Conservation (phyloP, 1,140 invertebrate species). For the Drosophila insularis region DNA sequence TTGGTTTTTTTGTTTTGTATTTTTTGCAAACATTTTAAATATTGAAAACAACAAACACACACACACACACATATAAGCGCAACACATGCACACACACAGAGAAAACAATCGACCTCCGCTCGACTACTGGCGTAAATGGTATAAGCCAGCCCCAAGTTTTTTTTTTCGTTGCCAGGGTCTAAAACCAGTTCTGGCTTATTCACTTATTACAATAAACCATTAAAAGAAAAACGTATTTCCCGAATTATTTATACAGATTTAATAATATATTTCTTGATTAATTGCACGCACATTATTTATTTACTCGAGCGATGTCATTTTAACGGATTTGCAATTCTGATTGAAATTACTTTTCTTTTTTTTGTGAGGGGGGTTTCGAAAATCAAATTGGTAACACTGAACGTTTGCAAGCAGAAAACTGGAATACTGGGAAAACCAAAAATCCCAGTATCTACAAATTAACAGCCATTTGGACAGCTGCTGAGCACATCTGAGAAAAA, state of each 20-base stretch:
- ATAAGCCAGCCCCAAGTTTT: conserved; percentile 77
- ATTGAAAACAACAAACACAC: conserved; percentile 36
- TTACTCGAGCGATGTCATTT: conserved; percentile 52
- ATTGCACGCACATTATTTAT: conserved; percentile 54
- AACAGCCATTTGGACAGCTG: no score
- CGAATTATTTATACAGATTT: background rate
- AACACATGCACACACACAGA: conserved; percentile 39
- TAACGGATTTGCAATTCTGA: conserved; percentile 40
- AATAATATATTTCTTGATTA: conserved; percentile 7
- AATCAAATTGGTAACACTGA: background rate
- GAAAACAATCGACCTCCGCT: conserved; percentile 76
- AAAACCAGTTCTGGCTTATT: conserved; percentile 76
- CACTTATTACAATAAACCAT: conserved; percentile 40
- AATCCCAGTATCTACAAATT: background rate
- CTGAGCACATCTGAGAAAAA: background rate
- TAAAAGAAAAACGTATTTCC: conserved; percentile 4
- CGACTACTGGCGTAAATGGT: conserved; percentile 74
- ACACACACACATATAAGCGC: conserved; percentile 23
- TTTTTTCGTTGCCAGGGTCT: conserved; percentile 66
- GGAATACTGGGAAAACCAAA: background rate
- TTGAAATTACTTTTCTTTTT: conserved; percentile 47
- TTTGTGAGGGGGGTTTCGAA: background rate
- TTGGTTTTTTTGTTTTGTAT: background rate
- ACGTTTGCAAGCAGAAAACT: background rate
- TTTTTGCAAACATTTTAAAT: conserved; percentile 54